These are phyloP conservation scores for Zosterops borbonicus DNA, from an alignment of 2,113 vertebrate genomes.

Conservation along the genomic window DNA sequence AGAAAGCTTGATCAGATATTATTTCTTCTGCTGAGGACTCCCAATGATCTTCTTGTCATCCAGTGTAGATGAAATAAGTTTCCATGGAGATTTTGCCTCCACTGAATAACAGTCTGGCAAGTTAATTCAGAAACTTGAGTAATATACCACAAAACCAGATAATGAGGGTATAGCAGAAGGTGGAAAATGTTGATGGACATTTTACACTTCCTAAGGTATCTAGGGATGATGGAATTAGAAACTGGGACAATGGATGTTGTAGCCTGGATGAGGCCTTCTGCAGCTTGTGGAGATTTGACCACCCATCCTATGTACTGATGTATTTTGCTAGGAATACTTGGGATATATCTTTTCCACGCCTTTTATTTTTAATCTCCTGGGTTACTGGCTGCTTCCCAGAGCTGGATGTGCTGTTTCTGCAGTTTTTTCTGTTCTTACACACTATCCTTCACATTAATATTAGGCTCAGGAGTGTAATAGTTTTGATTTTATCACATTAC, in stretches of 20 bases:
- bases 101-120: neutral
- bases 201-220: neutral
- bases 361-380: neutral
- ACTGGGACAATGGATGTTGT: neutral
- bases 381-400: neutral
- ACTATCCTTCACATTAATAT: neutral
- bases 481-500: neutral
- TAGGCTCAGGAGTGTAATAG: neutral
- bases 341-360: neutral
- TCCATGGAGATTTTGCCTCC: neutral
- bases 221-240: neutral
- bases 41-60: neutral
- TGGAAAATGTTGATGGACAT: neutral
- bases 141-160: neutral
- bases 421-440: neutral
- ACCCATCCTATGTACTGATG: neutral
- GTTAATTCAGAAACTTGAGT: neutral
- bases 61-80: neutral
- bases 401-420: neutral
- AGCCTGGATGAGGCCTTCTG: neutral
- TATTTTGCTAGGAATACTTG: neutral
- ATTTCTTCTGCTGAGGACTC: neutral
- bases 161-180: neutral
- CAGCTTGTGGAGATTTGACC: neutral
- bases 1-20: neutral